Percentiles rank a stretch among this genome's conserved stretches.
Evolutionary conservation across 1,140 invertebrate species (phyloP).

Genomic region (Drosophila willistoni): DNA sequence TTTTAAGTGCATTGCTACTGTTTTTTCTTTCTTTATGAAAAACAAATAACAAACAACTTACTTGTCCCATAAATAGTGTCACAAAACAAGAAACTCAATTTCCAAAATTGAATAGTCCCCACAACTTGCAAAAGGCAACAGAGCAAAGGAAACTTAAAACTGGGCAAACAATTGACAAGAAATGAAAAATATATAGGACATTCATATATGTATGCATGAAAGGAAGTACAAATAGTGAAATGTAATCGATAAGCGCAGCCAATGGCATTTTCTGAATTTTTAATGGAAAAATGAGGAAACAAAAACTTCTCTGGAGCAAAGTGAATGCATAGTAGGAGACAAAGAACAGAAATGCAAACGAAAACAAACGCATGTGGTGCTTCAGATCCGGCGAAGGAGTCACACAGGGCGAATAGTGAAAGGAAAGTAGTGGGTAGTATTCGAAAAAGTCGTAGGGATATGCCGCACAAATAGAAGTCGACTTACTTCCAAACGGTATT

Average conservation of each 20-base stretch:
- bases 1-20: background rate
- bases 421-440: background rate
- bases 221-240: background rate
- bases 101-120: background rate
- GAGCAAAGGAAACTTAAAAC: background rate
- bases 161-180: slow-evolving; percentile 1
- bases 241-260: slow-evolving; percentile 14
- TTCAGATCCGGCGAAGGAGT: background rate
- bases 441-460: background rate
- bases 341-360: slow-evolving; percentile 11
- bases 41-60: background rate
- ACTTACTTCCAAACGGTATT: slow-evolving; percentile 56
- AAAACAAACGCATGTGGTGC: background rate
- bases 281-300: slow-evolving; percentile 12
- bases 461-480: slow-evolving; percentile 18
- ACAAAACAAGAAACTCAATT: slow-evolving; percentile 3
- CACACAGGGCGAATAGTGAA: background rate
- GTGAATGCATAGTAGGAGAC: slow-evolving; percentile 7
- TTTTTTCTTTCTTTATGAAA: background rate
- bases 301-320: background rate
- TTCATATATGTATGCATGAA: background rate
- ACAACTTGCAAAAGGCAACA: background rate
- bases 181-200: background rate
- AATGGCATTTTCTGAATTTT: slow-evolving; percentile 14
- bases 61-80: background rate